Evolutionary conservation across 1,140 invertebrate species (phyloP), one percentile per base, ranked within the genome.

Genomic region (Drosophila pseudoobscura): DNA sequence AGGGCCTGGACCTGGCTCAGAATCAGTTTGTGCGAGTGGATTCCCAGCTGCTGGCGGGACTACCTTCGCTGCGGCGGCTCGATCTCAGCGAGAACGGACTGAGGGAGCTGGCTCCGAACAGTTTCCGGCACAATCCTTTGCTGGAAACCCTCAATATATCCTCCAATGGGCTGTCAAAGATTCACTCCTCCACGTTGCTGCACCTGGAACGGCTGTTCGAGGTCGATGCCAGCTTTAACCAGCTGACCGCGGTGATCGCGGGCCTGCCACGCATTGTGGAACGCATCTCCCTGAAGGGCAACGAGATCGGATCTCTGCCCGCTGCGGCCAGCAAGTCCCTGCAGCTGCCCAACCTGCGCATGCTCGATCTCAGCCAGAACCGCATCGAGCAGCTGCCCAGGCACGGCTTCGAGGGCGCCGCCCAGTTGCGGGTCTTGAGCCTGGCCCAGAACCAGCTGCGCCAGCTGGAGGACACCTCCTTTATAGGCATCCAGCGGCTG

Each of bases 11-110:
- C 92, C 90, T 97, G 29, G 95, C 96, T 0, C 92, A 93, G 43
- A 98, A 98, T 82, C 94, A 95, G 60, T 95, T 97, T 63, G 93
- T 94, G 47, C 93, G 93, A 2, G 76, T 97, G 2, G 95, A 96
- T 77, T 93, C 94, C 3, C 93, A 94, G 44, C 91, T 97, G 13
- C 90, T 98, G 17, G 93, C 93, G 1, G 96, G 96, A 75, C 87
- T 97, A 35, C 96, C 96, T 22, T 95, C 94, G 2, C 91, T 98
- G 41, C 91, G 95, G 59, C 93, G 95, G 66, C 92, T 98, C 7
- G 96, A 97, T 93, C 87, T 98, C 6, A 96, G 96, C 75, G 93
- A 94, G 62, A 98, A 98, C 89, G 93, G 94, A 6, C 92, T 98
- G 9, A 93, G 92, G 0, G 92, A 94, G 13, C 92, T 97, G 47